A percentile compares a stretch with the other conserved stretches of the same genome.
Evolutionary conservation across 2,797 vertebrate genomes (phyloP).

Genomic region (Delichon dasypus): DNA sequence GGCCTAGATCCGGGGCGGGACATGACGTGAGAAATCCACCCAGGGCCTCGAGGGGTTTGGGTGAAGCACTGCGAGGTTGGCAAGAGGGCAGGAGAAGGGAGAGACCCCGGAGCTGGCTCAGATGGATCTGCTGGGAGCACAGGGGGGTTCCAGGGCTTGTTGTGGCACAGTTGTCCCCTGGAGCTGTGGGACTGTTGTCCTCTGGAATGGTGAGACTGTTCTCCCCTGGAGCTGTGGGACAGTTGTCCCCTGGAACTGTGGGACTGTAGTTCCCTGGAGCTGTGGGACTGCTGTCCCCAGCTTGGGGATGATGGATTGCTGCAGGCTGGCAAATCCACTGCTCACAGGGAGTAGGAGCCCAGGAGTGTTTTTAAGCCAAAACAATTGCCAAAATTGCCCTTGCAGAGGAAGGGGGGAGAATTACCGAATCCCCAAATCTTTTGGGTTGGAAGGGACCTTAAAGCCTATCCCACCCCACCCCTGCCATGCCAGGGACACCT

Average conservation of each 20-base stretch:
- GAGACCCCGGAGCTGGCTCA: rapidly evolving
- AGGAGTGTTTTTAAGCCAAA: not conserved
- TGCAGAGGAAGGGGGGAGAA: not conserved
- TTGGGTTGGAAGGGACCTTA: not conserved
- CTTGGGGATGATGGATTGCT: not conserved
- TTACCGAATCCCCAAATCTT: not conserved
- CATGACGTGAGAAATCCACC: not conserved
- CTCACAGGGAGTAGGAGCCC: not conserved
- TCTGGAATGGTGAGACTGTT: not conserved
- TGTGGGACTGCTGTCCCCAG: not conserved
- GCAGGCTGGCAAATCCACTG: not conserved
- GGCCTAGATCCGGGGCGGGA: too few relatives aligned
- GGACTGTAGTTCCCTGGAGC: not conserved
- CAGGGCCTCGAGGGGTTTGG: rapidly evolving
- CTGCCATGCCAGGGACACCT: not conserved
- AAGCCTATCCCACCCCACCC: not conserved
- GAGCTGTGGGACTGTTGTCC: too few relatives aligned
- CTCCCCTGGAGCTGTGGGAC: not conserved
- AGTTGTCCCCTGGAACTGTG: too few relatives aligned
- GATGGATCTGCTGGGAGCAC: not conserved
- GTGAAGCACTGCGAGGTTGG: not conserved
- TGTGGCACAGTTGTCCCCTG: not conserved
- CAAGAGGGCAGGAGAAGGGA: not conserved
- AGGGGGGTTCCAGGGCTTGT: rapidly evolving
- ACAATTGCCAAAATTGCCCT: not conserved